A percentile compares a stretch with the other conserved stretches of the same genome.
phyloP scores from a whole-genome alignment of 2,888 invertebrate species.

The Aleiodes testaceus region DNA sequence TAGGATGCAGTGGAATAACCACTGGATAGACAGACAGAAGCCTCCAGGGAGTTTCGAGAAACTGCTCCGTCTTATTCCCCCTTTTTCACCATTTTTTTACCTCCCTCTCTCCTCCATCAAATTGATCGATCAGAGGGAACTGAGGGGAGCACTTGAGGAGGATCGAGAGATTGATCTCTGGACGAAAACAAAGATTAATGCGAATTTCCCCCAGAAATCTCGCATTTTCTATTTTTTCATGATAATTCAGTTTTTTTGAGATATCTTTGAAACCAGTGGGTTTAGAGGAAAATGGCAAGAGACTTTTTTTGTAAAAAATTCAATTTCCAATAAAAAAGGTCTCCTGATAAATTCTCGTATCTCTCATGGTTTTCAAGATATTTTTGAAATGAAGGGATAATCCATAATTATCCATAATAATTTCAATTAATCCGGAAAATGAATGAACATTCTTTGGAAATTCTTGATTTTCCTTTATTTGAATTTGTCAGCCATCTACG shows the following conservation, averaged over 20 bases:
- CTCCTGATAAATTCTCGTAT: neutral
- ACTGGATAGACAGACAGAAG: constrained; percentile 29
- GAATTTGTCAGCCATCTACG: neutral
- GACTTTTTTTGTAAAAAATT: too few relatives aligned
- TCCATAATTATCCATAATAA: neutral
- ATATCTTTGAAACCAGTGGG: too few relatives aligned
- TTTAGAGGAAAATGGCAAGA: too few relatives aligned
- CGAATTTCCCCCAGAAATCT: neutral
- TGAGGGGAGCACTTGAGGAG: neutral
- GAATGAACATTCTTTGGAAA: neutral
- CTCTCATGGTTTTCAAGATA: too few relatives aligned
- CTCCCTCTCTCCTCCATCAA: neutral
- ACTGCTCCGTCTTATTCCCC: constrained; percentile 22
- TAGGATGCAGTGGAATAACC: constrained; percentile 38
- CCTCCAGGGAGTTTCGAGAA: constrained; percentile 26
- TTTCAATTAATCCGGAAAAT: neutral
- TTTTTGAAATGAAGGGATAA: too few relatives aligned
- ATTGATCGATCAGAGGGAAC: constrained; percentile 2
- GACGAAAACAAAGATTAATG: constrained; percentile 15
- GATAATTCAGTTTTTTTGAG: neutral
- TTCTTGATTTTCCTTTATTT: neutral
- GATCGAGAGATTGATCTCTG: constrained; percentile 1
- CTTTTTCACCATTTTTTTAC: constrained; percentile 6
- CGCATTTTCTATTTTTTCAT: neutral
- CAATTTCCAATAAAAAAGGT: neutral